Evolutionary conservation across 2,113 vertebrate species (phyloP), one percentile per base, ranked within the genome.

Genomic region (Saguinus midas): DNA sequence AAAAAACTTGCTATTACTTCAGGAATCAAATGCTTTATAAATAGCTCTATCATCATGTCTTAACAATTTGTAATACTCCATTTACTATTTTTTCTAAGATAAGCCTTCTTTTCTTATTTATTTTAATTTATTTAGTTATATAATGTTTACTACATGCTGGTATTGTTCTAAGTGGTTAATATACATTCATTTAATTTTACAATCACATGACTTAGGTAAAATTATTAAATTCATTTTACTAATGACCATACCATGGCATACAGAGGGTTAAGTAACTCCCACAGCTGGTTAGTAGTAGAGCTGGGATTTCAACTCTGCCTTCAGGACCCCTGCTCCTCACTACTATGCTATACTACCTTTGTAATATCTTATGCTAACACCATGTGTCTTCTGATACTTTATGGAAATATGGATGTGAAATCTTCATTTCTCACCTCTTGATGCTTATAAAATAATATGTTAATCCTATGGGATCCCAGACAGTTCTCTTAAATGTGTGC

Each of bases 1-100:
- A 43, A 88, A 96, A 79, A 57, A 8, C 2, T 85, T 93, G 72
- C 37, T 95, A 64, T 85, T 93, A 80, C 92, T 96, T 91, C 64
- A 92, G n/a, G 18, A 88, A 94, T 85, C 17, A 40, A 84, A 76
- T 14, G 55, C n/a, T 93, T 95, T 85, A 70, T 88, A n/a, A 93
- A 50, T 75, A 84, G 8, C 50, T 93, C 23, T 89, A 20, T 73
- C 70, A 20, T 88, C 48, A 29, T 81, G 35, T 81, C 14, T 87
- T 95, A 58, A 52, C 29, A 79, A 87, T 90, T 96, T 90, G 27
- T 40, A 66, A 68, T 83, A 86, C 58, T 76, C n/a, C 4, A 14
- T 6, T 73, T 85, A 72, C 5, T 70, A 52, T 45, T 93, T 96
- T 80, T 96, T 72, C 52, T 87, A 75, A 84, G 55, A 40, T 80